phyloP scores from a whole-genome alignment of 2,797 vertebrate genomes.

The Remorina albescens region DNA sequence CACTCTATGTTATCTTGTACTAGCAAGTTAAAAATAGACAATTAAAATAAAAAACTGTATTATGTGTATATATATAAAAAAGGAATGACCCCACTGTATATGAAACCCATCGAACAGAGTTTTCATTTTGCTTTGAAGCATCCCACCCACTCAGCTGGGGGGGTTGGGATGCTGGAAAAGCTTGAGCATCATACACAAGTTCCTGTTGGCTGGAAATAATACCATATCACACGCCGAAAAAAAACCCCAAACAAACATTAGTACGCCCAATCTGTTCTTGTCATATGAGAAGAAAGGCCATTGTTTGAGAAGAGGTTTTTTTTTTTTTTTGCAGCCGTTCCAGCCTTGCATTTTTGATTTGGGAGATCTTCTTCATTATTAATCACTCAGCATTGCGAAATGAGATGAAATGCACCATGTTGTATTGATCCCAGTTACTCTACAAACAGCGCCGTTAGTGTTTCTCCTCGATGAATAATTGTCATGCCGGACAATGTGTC shows the following conservation, averaged over 20 bases:
- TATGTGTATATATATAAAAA: background rate
- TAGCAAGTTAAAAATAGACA: background rate
- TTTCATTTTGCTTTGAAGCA: background rate
- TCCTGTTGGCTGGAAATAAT: constrained; percentile 38
- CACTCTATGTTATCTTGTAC: background rate
- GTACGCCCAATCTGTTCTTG: constrained; percentile 66
- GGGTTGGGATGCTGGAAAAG: constrained; percentile 1
- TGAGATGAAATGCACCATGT: constrained; percentile 34
- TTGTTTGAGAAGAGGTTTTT: background rate
- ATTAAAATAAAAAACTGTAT: background rate
- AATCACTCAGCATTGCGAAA: constrained; percentile 34
- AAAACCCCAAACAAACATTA: constrained; percentile 79
- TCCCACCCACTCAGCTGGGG: background rate
- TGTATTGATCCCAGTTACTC: constrained; percentile 49
- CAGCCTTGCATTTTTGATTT: constrained; percentile 52
- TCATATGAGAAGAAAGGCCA: constrained; percentile 48
- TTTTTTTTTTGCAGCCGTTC: constrained; percentile 46
- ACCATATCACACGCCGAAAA: constrained; percentile 31
- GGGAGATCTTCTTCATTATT: constrained; percentile 36
- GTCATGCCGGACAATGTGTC: constrained; percentile 49
- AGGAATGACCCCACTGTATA: background rate
- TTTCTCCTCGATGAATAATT: constrained; percentile 60
- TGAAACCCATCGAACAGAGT: background rate
- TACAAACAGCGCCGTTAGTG: constrained; percentile 44
- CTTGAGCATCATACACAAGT: constrained; percentile 34